Percentiles rank a stretch among this genome's conserved stretches.
phyloP scores from a whole-genome alignment of 2,888 invertebrate species.

The Catocala nupta region DNA sequence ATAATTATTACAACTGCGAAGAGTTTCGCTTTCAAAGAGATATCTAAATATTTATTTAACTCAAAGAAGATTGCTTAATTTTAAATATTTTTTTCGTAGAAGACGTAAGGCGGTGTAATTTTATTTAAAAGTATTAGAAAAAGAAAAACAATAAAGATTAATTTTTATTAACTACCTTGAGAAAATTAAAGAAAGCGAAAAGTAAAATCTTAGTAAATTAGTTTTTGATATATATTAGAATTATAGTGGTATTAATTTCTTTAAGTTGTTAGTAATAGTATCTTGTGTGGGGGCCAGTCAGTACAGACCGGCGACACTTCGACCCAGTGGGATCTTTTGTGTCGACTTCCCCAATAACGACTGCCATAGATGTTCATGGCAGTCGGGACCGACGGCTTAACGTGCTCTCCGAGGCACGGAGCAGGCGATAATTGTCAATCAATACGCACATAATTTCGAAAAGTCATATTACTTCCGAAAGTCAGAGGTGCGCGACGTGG shows the following conservation, averaged over 20 bases:
- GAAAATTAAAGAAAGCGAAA: slow-evolving; percentile 7
- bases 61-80: too few species aligned
- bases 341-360: too few species aligned
- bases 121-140: neutral
- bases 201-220: neutral
- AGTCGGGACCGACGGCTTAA: too few species aligned
- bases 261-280: neutral
- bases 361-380: too few species aligned
- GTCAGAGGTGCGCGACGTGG: too few species aligned
- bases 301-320: too few species aligned
- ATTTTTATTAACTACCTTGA: slow-evolving; percentile 6
- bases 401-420: too few species aligned
- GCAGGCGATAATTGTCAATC: too few species aligned
- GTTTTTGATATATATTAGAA: neutral
- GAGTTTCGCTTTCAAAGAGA: neutral
- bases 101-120: neutral
- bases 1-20: slow-evolving; percentile 15
- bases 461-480: too few species aligned
- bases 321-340: too few species aligned
- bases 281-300: too few species aligned
- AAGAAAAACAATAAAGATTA: neutral
- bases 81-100: slow-evolving; percentile 10
- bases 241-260: neutral
- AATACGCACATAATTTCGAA: too few species aligned
- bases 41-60: neutral